Evolutionary conservation across 2,888 invertebrate species (phyloP).

Genomic region (Glaucopsyche alexis): DNA sequence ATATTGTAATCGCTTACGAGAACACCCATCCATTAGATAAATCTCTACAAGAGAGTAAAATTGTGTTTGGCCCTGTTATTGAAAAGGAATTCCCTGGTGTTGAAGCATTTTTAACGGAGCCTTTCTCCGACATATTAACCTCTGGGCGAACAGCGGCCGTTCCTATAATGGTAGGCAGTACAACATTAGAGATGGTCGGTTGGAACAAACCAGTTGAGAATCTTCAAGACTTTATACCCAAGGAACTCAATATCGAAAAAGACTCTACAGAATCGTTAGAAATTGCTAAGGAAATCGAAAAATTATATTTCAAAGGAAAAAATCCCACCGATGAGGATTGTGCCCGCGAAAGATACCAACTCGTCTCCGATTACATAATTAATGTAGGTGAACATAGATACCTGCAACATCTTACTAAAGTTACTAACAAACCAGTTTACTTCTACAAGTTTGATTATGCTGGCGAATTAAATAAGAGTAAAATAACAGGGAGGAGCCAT

Average conservation of each 20-base stretch:
- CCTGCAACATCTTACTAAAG: slow-evolving; percentile 58
- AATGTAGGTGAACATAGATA: slow-evolving; percentile 61
- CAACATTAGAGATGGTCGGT: slow-evolving; percentile 53
- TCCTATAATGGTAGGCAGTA: slow-evolving; percentile 65
- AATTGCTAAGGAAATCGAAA: slow-evolving; percentile 55
- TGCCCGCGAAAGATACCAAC: slow-evolving; percentile 53
- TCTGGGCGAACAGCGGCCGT: slow-evolving; percentile 63
- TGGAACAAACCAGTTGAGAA: slow-evolving; percentile 52
- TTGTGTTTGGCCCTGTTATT: slow-evolving; percentile 52
- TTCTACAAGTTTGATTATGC: slow-evolving; percentile 69
- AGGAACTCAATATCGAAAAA: slow-evolving; percentile 55
- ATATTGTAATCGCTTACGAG: slow-evolving; percentile 56
- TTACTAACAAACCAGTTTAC: slow-evolving; percentile 61
- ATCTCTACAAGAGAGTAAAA: slow-evolving; percentile 39
- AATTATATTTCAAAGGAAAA: slow-evolving; percentile 58
- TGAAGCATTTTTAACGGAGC: slow-evolving; percentile 59
- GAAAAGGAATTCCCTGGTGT: slow-evolving; percentile 68
- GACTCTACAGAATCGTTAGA: slow-evolving; percentile 54
- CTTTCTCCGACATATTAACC: slow-evolving; percentile 58
- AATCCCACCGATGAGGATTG: slow-evolving; percentile 51
- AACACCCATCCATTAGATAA: slow-evolving; percentile 42
- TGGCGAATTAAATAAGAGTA: slow-evolving; percentile 58
- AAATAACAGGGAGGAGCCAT: slow-evolving; percentile 44
- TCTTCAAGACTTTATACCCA: slow-evolving; percentile 58
- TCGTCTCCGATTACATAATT: slow-evolving; percentile 57